Evolutionary conservation across 2,113 vertebrate genomes (phyloP).

Genomic region (Amia ocellicauda): DNA sequence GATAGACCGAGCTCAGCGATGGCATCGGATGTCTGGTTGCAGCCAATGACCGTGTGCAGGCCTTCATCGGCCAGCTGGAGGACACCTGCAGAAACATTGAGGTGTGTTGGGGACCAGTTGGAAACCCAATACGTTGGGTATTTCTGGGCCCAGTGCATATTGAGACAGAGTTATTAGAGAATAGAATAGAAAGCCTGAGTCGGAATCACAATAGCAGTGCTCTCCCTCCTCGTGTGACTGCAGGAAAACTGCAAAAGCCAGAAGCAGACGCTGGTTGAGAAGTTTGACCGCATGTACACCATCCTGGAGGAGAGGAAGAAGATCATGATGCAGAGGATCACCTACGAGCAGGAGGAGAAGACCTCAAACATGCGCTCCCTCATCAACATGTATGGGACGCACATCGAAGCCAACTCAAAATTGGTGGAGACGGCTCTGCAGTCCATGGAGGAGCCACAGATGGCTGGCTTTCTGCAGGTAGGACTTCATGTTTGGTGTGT

Average conservation of each 20-base stretch:
- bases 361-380: slow-evolving; percentile 39
- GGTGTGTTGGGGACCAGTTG: slow-evolving; percentile 54
- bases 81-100: slow-evolving; percentile 54
- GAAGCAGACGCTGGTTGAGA: slow-evolving; percentile 63
- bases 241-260: slow-evolving; percentile 61
- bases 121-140: no score
- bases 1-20: slow-evolving; percentile 58
- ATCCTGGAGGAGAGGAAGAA: slow-evolving; percentile 61
- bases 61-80: slow-evolving; percentile 54
- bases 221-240: no score
- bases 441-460: slow-evolving; percentile 64
- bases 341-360: slow-evolving; percentile 63
- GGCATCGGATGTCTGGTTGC: slow-evolving; percentile 50
- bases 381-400: slow-evolving; percentile 49
- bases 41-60: slow-evolving; percentile 50
- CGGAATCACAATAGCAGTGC: not conserved
- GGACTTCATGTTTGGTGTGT: no score
- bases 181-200: not conserved
- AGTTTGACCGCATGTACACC: slow-evolving; percentile 52
- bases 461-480: slow-evolving; percentile 69
- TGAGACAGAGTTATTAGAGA: not conserved
- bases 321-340: slow-evolving; percentile 63
- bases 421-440: slow-evolving; percentile 55
- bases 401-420: slow-evolving; percentile 54
- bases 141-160: no score